phyloP scores from a whole-genome alignment of 2,113 vertebrate species.

The Rhinopomastus cyanomelas region DNA sequence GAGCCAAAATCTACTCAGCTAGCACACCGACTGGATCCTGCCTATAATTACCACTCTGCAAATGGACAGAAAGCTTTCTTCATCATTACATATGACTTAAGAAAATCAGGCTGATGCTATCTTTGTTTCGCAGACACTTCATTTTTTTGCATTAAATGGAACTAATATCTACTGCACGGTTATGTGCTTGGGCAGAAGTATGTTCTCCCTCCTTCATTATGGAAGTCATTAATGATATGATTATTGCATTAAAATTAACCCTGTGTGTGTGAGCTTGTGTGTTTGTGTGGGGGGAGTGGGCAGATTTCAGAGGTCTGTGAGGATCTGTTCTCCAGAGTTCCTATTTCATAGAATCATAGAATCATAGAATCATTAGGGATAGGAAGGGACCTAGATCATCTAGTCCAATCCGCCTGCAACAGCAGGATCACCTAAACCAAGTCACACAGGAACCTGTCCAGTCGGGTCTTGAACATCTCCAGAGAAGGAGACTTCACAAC shows the following conservation, averaged over 20 bases:
- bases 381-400: no score
- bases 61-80: not conserved
- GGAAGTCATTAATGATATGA: not conserved
- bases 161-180: not conserved
- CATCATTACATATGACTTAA: not conserved
- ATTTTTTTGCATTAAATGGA: not conserved
- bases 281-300: rapidly evolving
- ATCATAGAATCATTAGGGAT: no score
- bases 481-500: no score
- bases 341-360: no score
- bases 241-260: not conserved
- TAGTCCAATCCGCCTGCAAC: no score
- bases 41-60: not conserved
- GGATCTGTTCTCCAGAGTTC: not conserved
- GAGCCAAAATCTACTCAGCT: not conserved
- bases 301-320: not conserved
- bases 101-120: not conserved
- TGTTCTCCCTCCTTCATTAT: not conserved
- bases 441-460: no score
- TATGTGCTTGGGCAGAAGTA: not conserved
- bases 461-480: no score
- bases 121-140: not conserved
- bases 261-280: not conserved
- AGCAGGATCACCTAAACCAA: no score
- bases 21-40: not conserved